A percentile compares a stretch with the other conserved stretches of the same genome.
Conservation (phyloP, 2,888 invertebrate genomes). For the Beris chalybata region DNA sequence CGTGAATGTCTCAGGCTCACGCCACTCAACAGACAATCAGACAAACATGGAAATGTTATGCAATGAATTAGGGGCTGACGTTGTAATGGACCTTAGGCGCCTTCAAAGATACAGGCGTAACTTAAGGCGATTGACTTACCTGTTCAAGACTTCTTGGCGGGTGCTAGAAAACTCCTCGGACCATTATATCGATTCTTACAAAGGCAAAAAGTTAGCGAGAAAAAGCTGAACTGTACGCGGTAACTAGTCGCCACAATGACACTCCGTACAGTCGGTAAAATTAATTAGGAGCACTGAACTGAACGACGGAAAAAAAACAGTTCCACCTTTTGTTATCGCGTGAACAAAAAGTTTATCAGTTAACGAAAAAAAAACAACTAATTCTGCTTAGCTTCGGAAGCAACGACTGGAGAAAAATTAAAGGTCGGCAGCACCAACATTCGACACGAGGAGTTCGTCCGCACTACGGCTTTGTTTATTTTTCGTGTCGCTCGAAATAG, state of each 20-base stretch:
- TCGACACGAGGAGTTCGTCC: background rate
- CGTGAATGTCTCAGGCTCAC: too few relatives aligned
- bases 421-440: background rate
- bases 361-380: too few relatives aligned
- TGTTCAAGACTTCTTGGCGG: constrained; percentile 23
- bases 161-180: constrained; percentile 30
- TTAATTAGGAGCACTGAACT: constrained; percentile 8
- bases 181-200: constrained; percentile 13
- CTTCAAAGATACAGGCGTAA: background rate
- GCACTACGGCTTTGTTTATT: constrained; percentile 3
- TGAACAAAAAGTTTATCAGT: too few relatives aligned
- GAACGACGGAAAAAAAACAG: too few relatives aligned
- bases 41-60: too few relatives aligned
- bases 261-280: background rate
- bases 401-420: too few relatives aligned
- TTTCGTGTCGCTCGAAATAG: background rate
- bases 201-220: background rate
- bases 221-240: background rate
- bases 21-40: too few relatives aligned
- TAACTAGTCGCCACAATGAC: background rate
- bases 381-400: too few relatives aligned
- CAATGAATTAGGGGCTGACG: too few relatives aligned
- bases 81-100: too few relatives aligned
- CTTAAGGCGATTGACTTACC: constrained; percentile 12
- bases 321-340: too few relatives aligned